Evolutionary conservation across 2,888 invertebrate species (phyloP), one percentile per base, ranked within the genome.

Genomic region (Gari tellinella): DNA sequence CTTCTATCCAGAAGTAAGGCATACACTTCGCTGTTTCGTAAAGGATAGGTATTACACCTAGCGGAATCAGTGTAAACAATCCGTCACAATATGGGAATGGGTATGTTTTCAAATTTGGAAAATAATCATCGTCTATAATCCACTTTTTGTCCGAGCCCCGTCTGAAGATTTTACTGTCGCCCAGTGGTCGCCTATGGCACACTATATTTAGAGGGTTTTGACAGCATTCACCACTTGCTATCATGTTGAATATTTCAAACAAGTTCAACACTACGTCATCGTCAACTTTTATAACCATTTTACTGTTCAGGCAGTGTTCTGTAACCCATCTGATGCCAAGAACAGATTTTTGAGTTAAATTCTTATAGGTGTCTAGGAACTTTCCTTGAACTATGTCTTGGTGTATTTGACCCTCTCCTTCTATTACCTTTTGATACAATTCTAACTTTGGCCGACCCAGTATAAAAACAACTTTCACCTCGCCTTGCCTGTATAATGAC

Each of bases 1-100:
- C 91, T 48, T 91, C 91, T 17, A 91, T 85, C 90, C 90, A 91
- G 84, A 91, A 91, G 76, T 90, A 91, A 1, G 89, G 90, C 14
- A 90, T 90, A 5, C 77, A 53, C 43, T 67, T 75, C 0, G 91
- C 82, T 0, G 88, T 86, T 25, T 77, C 60, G 64, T 87, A 89
- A 78, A 91, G 58, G 21, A 86, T 81, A 21, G 80, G 73, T 7
- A 90, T 79, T 1, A 90, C 69, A 37, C 89, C 86, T 14, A 78
- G 61, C 0, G 89, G 80, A 17, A 90, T 73, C 21, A 90, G 49
- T 19, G 85, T 89, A 19, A 86, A 80, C 52, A 88, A 86, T 0
- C 90, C 91, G 65, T 90, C 89, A 61, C 91, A 91, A 67, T 91
- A 90, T 5, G 86, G 80, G 8, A 86, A 80, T 0, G 91, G 91